Base-by-base conservation (phyloP, 2,797 vertebrate species). In the Chloroceryle inda region DNA sequence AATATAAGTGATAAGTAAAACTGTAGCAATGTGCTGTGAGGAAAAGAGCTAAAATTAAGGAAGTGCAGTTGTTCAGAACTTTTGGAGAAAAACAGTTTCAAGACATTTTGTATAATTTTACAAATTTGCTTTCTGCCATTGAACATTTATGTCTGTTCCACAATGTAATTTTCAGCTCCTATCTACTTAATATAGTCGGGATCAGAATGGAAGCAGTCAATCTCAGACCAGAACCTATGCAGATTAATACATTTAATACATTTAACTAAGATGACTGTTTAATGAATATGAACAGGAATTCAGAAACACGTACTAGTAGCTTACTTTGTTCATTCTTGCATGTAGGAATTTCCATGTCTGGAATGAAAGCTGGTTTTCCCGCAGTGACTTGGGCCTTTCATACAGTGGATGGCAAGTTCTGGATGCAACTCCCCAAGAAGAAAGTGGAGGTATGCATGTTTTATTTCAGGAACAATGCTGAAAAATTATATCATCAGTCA, bases 341-440 rank as follows among this genome's bases (percentile, higher is more conserved):
- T 14, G 3, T 75, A 99, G 99, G 99, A 99, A 99, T 96, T 99
- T 99, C 97, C 99, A 99, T 7, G 99, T 99, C 83, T 99, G 99
- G 99, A 98, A 99, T 11, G 99, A 99, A 98, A 98, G 98, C 62
- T 99, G 99, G 99, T 99, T 99, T 98, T 97, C 76, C 42, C 98
- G 99, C 52, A 94, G 94, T 3, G 99, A 99, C 96, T 97, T 99
- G 56, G 97, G 98, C 4, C 22, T 98, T 45, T 98, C 97, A 2
- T 99, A 98, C 86, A 97, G 96, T 21, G 99, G 99, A 75, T 99
- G 99, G 99, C 99, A 99, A 97, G 97, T 99, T 91, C 94, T 99
- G 96, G 99, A 99, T 76, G 98, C 99, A 40, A 99, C 99, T 17
- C 99, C 99, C 9, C 99, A 99, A 76, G 99, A 99, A 95, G 97